Evolutionary conservation across 2,888 invertebrate genomes (phyloP).

Genomic region (Philaethria dido): DNA sequence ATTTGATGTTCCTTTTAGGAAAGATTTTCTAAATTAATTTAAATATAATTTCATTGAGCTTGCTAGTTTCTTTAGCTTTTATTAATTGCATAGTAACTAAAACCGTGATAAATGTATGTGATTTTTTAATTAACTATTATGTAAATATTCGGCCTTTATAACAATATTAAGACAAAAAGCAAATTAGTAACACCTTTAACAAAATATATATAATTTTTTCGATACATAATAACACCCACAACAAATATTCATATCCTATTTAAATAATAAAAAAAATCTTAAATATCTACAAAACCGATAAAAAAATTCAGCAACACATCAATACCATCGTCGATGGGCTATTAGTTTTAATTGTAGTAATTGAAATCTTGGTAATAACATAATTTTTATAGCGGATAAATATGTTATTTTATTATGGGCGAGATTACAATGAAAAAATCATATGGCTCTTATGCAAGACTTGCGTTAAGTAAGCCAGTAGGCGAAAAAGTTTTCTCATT

Average conservation of each 20-base stretch:
- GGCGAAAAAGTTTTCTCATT: neutral
- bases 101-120: too few relatives aligned
- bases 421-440: neutral
- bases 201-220: neutral
- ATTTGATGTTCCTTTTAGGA: too few relatives aligned
- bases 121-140: neutral
- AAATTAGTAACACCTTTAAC: neutral
- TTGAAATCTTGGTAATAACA: conserved; percentile 12
- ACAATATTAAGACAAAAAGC: neutral
- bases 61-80: too few relatives aligned
- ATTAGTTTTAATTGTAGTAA: conserved; percentile 20
- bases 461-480: neutral
- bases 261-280: neutral
- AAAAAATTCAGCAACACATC: neutral
- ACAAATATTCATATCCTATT: neutral
- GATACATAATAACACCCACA: neutral
- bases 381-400: conserved; percentile 16
- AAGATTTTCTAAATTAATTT: too few relatives aligned
- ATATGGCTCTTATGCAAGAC: neutral
- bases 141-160: neutral
- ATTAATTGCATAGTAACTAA: too few relatives aligned
- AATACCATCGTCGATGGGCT: neutral
- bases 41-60: too few relatives aligned
- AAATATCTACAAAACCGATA: conserved; percentile 1
- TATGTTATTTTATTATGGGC: neutral